A percentile compares a stretch with the other conserved stretches of the same genome.
These are phyloP conservation scores for Villa cingulata DNA, from an alignment of 2,888 invertebrate species.

Conservation along the genomic window DNA sequence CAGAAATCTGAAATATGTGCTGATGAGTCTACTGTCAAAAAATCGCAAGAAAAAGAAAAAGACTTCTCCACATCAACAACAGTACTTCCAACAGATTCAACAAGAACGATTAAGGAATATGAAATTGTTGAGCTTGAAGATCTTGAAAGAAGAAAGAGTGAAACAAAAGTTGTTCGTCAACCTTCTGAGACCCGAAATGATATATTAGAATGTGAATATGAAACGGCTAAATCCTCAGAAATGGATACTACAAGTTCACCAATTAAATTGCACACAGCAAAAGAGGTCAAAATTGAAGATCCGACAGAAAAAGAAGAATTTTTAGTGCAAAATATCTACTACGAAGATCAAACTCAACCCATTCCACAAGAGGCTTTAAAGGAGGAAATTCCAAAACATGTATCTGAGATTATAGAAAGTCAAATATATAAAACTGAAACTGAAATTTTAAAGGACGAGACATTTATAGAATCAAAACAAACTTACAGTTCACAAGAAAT, in stretches of 20 bases:
- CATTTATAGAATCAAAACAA: slow-evolving; percentile 14
- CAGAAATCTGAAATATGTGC: neutral
- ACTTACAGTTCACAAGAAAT: slow-evolving; percentile 15
- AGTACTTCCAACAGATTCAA: neutral
- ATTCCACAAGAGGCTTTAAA: slow-evolving; percentile 7
- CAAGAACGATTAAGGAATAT: neutral
- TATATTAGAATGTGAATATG: slow-evolving; percentile 15
- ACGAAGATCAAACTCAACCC: slow-evolving; percentile 10
- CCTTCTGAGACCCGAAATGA: slow-evolving; percentile 33
- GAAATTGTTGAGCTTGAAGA: neutral
- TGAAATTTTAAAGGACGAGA: slow-evolving; percentile 8
- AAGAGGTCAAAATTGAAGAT: neutral
- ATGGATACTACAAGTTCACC: neutral
- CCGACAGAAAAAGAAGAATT: neutral
- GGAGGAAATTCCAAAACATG: slow-evolving; percentile 18
- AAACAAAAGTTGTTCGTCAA: slow-evolving; percentile 27
- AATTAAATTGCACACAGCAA: neutral
- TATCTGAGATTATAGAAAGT: slow-evolving; percentile 12
- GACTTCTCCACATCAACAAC: too few relatives aligned
- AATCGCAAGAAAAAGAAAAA: neutral
- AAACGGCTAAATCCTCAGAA: neutral
- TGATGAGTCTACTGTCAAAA: neutral
- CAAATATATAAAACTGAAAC: slow-evolving; percentile 12
- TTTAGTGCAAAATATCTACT: slow-evolving; percentile 3
- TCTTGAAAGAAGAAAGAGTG: neutral